Evolutionary conservation across 2,113 vertebrate genomes (phyloP).

Genomic region (Dasyprocta punctata): DNA sequence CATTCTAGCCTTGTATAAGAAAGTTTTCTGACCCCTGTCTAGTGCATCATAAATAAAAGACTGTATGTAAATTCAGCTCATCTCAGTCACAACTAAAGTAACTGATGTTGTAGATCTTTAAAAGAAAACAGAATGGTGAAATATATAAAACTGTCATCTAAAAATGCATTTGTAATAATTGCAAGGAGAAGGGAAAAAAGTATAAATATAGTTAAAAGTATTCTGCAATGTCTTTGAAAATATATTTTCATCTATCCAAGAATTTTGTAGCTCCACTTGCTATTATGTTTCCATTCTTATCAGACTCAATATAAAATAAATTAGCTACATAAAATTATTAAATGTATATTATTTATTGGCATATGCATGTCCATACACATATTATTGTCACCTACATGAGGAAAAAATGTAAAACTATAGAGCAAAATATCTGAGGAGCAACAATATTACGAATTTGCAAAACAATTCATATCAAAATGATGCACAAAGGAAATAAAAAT

Average conservation of each 20-base stretch:
- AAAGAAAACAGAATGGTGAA: not conserved
- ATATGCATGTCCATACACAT: not conserved
- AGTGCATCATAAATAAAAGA: not conserved
- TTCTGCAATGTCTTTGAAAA: constrained; percentile 21
- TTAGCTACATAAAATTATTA: not conserved
- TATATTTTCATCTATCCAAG: not conserved
- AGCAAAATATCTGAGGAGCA: not conserved
- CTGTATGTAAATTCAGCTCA: not conserved
- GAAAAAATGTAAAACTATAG: not conserved
- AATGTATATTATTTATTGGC: not conserved
- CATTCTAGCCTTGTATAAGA: not conserved
- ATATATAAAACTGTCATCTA: not conserved
- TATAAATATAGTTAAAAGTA: not conserved
- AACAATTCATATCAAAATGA: constrained; percentile 41
- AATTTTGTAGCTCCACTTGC: constrained; percentile 5
- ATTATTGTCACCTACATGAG: not conserved
- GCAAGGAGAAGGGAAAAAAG: not conserved
- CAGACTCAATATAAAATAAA: not conserved
- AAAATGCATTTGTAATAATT: not conserved
- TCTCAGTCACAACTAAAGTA: not conserved
- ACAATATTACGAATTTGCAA: constrained; percentile 30
- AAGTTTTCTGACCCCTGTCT: not conserved
- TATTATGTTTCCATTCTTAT: not conserved
- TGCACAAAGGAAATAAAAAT: constrained; percentile 1
- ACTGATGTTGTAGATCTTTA: not conserved